Evolutionary conservation across 2,113 vertebrate species (phyloP).

Genomic region (Eurystomus gularis): DNA sequence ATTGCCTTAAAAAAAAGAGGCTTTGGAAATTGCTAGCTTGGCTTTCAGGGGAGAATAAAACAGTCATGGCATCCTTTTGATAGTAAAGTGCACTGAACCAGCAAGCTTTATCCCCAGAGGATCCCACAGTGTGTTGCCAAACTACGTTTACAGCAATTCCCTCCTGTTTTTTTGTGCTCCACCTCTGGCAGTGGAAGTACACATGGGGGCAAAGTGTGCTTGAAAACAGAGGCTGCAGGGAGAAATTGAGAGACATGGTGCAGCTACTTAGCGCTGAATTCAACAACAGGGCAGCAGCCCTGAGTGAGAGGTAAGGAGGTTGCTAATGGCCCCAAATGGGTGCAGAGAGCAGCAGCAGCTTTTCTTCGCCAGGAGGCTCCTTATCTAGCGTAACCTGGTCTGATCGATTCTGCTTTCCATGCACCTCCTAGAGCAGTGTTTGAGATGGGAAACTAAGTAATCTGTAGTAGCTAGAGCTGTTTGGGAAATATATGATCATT

Average conservation of each 20-base stretch:
- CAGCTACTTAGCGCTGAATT: background rate
- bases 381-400: background rate
- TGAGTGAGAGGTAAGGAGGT: background rate
- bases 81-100: background rate
- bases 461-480: slow-evolving; percentile 2
- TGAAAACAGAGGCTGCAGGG: background rate
- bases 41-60: background rate
- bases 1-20: background rate
- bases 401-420: slow-evolving; percentile 14
- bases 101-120: background rate
- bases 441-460: background rate
- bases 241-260: background rate
- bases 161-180: background rate
- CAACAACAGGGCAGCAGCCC: background rate
- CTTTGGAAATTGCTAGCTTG: background rate
- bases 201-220: background rate
- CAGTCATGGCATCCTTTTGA: background rate
- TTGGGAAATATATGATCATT: background rate
- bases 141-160: background rate
- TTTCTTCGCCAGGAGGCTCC: background rate
- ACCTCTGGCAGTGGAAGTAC: background rate
- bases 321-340: background rate
- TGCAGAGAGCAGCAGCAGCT: background rate
- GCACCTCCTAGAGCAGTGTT: background rate
- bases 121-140: background rate